Base-by-base conservation (phyloP, 1,140 invertebrate species). In the Apis laboriosa region DNA sequence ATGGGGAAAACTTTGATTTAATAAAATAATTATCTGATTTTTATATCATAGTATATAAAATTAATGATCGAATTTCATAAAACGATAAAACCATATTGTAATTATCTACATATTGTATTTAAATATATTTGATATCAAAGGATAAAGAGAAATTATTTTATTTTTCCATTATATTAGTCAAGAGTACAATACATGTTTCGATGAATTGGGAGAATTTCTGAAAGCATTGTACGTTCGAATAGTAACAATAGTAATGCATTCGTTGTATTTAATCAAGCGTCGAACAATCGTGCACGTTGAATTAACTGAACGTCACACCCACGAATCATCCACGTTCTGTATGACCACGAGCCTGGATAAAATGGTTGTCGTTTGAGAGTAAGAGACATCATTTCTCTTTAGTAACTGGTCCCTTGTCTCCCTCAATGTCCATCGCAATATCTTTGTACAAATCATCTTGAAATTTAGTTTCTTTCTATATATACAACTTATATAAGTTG, bases 221-320 rank as follows among this genome's bases (percentile, higher is more conserved):
- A 75, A 56, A 75, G 64, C 49, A 9, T 13, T 55, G 49, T 34
- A 60, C 58, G 12, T 21, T 34, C 55, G 9, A 67, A 19, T 43
- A 9, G 67, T 64, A 78, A 81, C 85, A 84, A 87, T 86, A 58
- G 70, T 64, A 60, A 77, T 72, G 77, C 77, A 63, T 77, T 77
- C 61, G 63, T 51, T 21, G 74, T 68, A 84, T 76, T 84, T 84
- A 84, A 88, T 86, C 85, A 86, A 74, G 74, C 74, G 66, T 77
- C 70, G 49, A 80, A 58, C 58, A 66, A 53, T 61, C 60, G 77
- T 43, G 51, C 49, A 75, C 83, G 56, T 71, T 67, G 64, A 73
- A 72, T 80, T 77, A 76, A 82, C 66, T 15, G 58, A 74, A 70
- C 79, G 79, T 77, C 74, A 43, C 43, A 76, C n/a, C 11, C 43